Evolutionary conservation across 2,113 vertebrate species (phyloP).

Genomic region (Strigops habroptila): DNA sequence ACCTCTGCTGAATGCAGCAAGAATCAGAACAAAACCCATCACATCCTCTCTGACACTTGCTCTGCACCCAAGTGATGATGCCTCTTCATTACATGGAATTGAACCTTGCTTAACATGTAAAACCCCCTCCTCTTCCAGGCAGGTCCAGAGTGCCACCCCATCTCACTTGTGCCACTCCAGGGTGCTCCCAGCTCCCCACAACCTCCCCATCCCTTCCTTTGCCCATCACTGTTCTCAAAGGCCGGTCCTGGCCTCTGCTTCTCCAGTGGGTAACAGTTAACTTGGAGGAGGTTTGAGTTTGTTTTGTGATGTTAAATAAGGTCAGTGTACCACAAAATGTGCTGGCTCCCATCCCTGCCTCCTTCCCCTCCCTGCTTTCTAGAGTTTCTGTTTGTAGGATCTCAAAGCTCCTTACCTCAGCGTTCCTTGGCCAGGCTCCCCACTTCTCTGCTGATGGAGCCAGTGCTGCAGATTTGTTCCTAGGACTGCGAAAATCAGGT

Average conservation of each 20-base stretch:
- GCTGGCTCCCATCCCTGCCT: neutral
- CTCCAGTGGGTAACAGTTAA: neutral
- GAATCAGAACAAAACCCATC: neutral
- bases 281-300: neutral
- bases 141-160: neutral
- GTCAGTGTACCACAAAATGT: constrained; percentile 10
- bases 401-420: neutral
- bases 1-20: no score
- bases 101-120: neutral
- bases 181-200: neutral
- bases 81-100: neutral
- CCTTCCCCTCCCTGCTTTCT: neutral
- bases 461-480: neutral
- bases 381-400: neutral
- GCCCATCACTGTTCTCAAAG: neutral
- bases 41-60: rapidly evolving
- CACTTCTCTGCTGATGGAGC: rapidly evolving
- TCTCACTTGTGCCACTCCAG: rapidly evolving
- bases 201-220: neutral
- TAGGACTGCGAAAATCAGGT: neutral
- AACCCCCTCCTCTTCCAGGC: neutral
- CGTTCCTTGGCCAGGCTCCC: neutral
- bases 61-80: neutral
- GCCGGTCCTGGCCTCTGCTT: neutral
- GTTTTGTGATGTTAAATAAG: constrained; percentile 18